These are phyloP conservation scores for Poecile montanus DNA, from an alignment of 2,797 vertebrate species.

Conservation along the genomic window DNA sequence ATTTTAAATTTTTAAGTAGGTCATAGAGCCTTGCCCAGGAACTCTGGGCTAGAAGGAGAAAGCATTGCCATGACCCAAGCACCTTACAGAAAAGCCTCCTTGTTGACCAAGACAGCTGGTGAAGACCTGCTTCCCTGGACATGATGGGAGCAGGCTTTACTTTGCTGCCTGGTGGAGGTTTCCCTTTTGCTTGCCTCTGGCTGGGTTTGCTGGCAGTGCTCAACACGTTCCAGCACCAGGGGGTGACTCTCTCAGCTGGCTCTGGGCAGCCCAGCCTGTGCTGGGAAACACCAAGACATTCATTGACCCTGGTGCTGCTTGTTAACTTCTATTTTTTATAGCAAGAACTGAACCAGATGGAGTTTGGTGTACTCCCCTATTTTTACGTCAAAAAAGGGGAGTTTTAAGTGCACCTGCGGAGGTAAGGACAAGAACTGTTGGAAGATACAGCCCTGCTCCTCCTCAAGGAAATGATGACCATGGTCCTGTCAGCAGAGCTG, in stretches of 20 bases:
- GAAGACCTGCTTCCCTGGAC: background rate
- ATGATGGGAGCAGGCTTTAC: background rate
- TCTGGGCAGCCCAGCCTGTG: background rate
- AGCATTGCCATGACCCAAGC: background rate
- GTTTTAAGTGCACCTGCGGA: background rate
- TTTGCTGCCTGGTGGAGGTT: fast-evolving
- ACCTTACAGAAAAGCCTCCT: background rate
- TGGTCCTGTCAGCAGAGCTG: background rate
- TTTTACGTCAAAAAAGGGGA: background rate
- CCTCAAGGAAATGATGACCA: fast-evolving
- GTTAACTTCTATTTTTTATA: background rate
- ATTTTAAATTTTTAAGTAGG: background rate
- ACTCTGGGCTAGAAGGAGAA: background rate
- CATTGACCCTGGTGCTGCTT: background rate
- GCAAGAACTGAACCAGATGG: background rate
- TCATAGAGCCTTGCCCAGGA: background rate
- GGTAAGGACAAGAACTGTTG: background rate
- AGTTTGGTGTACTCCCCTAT: background rate
- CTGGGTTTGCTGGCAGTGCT: background rate
- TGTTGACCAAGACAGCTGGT: background rate
- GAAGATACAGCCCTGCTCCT: background rate
- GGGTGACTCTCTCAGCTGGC: background rate
- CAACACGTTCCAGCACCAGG: background rate
- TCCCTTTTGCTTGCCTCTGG: background rate
- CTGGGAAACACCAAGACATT: fast-evolving